These are phyloP conservation scores for Ametastegia equiseti DNA, from an alignment of 2,888 invertebrate genomes.

Conservation along the genomic window DNA sequence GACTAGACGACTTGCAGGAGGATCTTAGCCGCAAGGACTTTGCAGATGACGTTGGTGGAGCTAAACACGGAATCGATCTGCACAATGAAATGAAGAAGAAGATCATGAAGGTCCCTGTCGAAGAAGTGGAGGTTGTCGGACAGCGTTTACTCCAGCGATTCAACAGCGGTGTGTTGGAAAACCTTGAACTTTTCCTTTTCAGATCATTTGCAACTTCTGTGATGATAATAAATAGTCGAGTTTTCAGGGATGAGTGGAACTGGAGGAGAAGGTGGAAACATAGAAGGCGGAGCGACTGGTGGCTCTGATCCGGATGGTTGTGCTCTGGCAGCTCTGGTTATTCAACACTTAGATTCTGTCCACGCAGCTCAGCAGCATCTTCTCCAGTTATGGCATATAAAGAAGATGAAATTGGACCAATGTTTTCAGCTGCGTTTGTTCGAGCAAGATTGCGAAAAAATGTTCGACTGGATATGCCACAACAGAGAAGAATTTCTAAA, in stretches of 20 bases:
- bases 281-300: constrained; percentile 86
- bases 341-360: constrained; percentile 91
- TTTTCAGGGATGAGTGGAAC: constrained; percentile 70
- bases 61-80: constrained; percentile 93
- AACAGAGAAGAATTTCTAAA: constrained; percentile 96
- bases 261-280: constrained; percentile 80
- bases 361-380: constrained; percentile 94
- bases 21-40: constrained; percentile 95
- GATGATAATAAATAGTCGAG: too few species aligned
- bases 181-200: constrained; percentile 13
- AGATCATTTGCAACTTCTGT: too few species aligned
- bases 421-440: constrained; percentile 97
- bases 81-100: constrained; percentile 97
- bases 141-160: constrained; percentile 83
- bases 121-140: constrained; percentile 94
- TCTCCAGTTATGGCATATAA: constrained; percentile 95
- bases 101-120: constrained; percentile 95
- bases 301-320: constrained; percentile 83
- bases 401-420: constrained; percentile 96
- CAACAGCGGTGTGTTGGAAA: constrained; percentile 64
- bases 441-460: constrained; percentile 98
- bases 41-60: constrained; percentile 95
- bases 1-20: constrained; percentile 95
- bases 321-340: constrained; percentile 82
- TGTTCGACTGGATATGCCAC: constrained; percentile 98